Evolutionary conservation across 2,797 vertebrate species (phyloP).

Genomic region (Pyrrhura leucotis): DNA sequence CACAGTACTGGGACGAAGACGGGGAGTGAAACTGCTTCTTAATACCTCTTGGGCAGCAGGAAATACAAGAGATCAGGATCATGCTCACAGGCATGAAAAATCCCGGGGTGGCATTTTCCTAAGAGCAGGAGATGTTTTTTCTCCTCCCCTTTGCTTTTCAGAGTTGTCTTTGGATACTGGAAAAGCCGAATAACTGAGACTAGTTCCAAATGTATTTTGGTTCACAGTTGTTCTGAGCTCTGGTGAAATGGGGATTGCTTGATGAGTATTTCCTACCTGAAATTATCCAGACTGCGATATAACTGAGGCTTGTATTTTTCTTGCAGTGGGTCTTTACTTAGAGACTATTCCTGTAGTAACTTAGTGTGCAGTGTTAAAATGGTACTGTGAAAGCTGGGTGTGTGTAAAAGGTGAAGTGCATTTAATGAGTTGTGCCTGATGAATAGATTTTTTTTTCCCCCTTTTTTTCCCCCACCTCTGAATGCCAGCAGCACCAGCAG

Average conservation of each 20-base stretch:
- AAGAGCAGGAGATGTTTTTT: not conserved
- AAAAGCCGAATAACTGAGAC: not conserved
- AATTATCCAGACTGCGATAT: not conserved
- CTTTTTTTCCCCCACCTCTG: accelerated
- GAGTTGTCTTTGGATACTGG: not conserved
- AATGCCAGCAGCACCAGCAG: constrained; percentile 20
- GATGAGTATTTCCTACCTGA: not conserved
- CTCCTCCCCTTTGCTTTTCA: not conserved
- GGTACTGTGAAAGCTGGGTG: accelerated
- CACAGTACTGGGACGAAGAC: not conserved
- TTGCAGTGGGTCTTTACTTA: not conserved
- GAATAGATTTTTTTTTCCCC: not conserved
- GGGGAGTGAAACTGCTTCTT: not conserved
- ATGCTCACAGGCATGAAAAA: not conserved
- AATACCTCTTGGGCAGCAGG: not conserved
- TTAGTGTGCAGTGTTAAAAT: not conserved
- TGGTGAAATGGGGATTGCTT: not conserved
- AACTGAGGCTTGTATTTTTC: not conserved
- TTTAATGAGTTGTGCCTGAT: not conserved
- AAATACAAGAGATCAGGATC: not conserved
- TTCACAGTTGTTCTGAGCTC: not conserved
- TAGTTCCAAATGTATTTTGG: not conserved
- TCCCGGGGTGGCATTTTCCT: not conserved
- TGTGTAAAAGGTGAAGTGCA: not conserved
- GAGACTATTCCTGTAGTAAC: not conserved